These are phyloP conservation scores for Hemithea aestivaria DNA, from an alignment of 2,888 invertebrate genomes.

Conservation along the genomic window DNA sequence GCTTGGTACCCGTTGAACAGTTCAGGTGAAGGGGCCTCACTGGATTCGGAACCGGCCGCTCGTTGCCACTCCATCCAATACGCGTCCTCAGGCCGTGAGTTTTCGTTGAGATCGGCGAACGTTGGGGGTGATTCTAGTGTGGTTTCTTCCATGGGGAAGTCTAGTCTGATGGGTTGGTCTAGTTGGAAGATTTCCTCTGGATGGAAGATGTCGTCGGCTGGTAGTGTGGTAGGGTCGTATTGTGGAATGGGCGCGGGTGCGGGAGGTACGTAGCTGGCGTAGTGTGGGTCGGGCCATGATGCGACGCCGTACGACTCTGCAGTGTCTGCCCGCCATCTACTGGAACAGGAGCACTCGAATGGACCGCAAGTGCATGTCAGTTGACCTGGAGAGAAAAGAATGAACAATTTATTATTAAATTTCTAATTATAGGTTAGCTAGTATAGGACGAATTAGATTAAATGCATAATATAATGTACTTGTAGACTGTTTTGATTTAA, in stretches of 20 bases:
- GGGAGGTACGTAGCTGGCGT: constrained; percentile 52
- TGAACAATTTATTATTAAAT: not conserved
- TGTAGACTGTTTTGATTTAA: too few relatives aligned
- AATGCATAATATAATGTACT: too few relatives aligned
- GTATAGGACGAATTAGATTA: too few relatives aligned
- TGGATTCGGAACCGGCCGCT: constrained; percentile 67
- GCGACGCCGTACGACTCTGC: constrained; percentile 54
- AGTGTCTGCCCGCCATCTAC: constrained; percentile 70
- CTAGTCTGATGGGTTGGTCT: constrained; percentile 84
- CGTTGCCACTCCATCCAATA: constrained; percentile 81
- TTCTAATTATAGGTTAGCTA: too few relatives aligned
- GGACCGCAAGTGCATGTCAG: constrained; percentile 86
- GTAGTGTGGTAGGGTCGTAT: constrained; percentile 81
- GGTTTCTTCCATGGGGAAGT: constrained; percentile 76
- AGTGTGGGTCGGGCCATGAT: constrained; percentile 47
- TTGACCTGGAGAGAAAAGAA: constrained; percentile 53
- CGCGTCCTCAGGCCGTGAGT: constrained; percentile 80
- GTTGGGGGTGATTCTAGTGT: constrained; percentile 83
- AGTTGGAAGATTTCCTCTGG: constrained; percentile 89
- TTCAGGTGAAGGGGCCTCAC: constrained; percentile 80
- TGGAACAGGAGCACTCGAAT: constrained; percentile 86
- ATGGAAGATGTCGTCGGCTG: constrained; percentile 84
- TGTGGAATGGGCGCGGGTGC: constrained; percentile 52
- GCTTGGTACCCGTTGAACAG: constrained; percentile 64
- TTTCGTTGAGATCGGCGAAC: constrained; percentile 84